Base-by-base conservation (phyloP, 2,113 vertebrate genomes). In the Sciurus niger region DNA sequence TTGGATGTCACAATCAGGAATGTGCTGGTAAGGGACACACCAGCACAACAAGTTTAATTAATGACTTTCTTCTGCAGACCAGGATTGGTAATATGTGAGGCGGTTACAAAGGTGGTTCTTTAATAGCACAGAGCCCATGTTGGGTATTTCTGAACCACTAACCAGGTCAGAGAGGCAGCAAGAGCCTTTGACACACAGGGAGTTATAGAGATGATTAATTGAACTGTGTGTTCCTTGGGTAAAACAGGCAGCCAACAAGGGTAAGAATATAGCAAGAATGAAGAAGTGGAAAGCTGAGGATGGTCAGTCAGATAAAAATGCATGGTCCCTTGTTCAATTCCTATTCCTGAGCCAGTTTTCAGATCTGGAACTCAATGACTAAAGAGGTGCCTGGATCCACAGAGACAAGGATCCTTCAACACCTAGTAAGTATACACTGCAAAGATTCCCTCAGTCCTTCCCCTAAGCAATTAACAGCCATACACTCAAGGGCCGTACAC, bases 1-100 rank as follows among this genome's bases (percentile, higher is more conserved):
- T 68, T 77, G 58, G n/a, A 51, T 93, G 68, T 60, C 90, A 89
- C 37, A 51, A 17, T 76, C 60, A 76, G 30, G 77, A 92, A 63
- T 40, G 77, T 70, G 4, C 37, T 79, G 37, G 32, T 4, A 6
- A 67, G 88, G 51, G 24, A 53, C 25, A 43, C 18, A 32, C 4
- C 76, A 83, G 14, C 60, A 60, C 17, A 63, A 20, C 30, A 17
- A 88, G 8, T 20, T 65, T 76, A 14, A 34, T 30, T 16, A 18
- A 37, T 60, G 58, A 34, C n/a, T 55, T 58, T 58, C 55, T 58
- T 58, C 55, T 22, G 18, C 1, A 22, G 55, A 22, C 20, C 14
- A 48, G 88, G 51, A 3, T 53, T 72, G 25, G 3, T 73, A 25
- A 53, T 73, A 20, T 1, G 16, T 16, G 16, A 78, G 0, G 24